Conservation (phyloP, 2,113 vertebrate species). For the Anoplopoma fimbria region DNA sequence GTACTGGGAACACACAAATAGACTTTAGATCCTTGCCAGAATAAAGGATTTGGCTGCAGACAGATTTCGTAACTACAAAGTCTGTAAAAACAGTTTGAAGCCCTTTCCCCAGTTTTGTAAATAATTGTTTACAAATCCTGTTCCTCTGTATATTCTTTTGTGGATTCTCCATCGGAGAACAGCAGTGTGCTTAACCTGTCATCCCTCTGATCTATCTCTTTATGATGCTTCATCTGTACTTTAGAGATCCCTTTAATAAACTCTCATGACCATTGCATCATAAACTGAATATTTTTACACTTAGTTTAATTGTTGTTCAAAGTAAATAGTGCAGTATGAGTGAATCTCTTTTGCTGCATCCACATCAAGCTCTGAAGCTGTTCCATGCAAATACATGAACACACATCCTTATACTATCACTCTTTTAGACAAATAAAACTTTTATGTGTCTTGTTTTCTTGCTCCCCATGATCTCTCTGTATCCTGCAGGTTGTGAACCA, state of each 20-base stretch:
- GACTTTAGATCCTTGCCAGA: constrained; percentile 25
- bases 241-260: neutral
- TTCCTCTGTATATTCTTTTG: neutral
- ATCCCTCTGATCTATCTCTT: neutral
- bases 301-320: neutral
- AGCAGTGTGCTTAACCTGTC: neutral
- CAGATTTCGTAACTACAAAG: constrained; percentile 29
- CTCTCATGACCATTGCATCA: neutral
- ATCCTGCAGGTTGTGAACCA: constrained; percentile 90
- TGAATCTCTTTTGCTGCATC: neutral
- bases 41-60: constrained; percentile 36
- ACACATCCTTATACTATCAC: neutral
- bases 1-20: constrained; percentile 1
- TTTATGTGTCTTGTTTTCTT: neutral
- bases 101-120: neutral
- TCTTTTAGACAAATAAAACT: neutral
- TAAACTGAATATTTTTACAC: neutral
- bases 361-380: neutral
- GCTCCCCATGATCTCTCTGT: neutral
- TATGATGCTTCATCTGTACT: neutral
- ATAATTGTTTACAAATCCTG: constrained; percentile 1
- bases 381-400: neutral
- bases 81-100: neutral
- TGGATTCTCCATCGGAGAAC: neutral
- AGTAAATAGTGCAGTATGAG: neutral